Conservation (phyloP, 2,888 invertebrate genomes). For the Temnothorax unifasciatus region DNA sequence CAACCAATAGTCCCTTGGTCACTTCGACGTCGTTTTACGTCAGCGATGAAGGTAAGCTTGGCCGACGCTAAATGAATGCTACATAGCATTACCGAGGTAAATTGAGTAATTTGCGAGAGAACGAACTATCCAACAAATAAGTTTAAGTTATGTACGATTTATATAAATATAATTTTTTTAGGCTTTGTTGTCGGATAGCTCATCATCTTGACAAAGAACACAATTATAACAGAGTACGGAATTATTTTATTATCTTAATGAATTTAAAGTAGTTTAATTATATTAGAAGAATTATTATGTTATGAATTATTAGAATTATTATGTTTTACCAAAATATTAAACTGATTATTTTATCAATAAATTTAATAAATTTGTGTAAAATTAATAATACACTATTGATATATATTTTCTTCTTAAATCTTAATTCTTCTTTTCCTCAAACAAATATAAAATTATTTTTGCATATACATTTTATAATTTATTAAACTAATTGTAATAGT, state of each 20-base stretch:
- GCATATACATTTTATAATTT: background rate
- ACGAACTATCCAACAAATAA: background rate
- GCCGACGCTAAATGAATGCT: background rate
- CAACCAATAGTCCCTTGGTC: constrained; percentile 87
- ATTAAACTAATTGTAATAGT: background rate
- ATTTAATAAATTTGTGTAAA: background rate
- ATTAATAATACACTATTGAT: background rate
- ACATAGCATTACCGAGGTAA: background rate
- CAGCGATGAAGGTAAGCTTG: constrained; percentile 72
- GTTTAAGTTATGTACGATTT: background rate
- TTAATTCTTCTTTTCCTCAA: too few relatives aligned
- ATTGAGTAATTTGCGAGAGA: background rate
- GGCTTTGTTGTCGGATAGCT: background rate
- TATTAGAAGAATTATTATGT: too few relatives aligned
- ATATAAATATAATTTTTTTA: background rate
- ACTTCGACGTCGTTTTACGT: constrained; percentile 74
- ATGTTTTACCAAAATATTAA: background rate
- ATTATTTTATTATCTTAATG: background rate
- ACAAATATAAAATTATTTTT: too few relatives aligned
- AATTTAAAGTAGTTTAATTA: background rate
- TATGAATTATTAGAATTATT: too few relatives aligned
- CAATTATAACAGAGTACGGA: background rate
- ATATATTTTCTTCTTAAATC: too few relatives aligned
- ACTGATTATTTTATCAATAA: background rate
- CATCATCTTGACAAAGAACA: too few relatives aligned